Evolutionary conservation across 2,113 vertebrate species (phyloP).

Genomic region (Marcusenius ussheri): DNA sequence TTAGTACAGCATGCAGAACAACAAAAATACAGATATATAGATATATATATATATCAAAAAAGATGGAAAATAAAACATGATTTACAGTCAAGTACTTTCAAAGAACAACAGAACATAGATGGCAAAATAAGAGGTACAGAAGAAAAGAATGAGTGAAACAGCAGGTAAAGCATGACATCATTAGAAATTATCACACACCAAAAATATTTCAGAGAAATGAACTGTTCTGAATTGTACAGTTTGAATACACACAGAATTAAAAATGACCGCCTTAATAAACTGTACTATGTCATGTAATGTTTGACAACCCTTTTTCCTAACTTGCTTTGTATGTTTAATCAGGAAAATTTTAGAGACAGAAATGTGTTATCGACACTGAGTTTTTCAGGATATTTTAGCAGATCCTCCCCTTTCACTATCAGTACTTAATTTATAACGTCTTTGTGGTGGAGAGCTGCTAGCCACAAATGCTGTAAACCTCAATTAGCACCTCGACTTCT

Average conservation of each 20-base stretch:
- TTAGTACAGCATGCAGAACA: conserved; percentile 60
- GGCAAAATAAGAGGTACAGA: conserved; percentile 27
- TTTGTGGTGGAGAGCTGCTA: not conserved
- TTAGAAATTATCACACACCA: conserved; percentile 31
- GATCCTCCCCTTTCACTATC: not conserved
- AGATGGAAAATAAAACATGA: conserved; percentile 43
- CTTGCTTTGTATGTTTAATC: not conserved
- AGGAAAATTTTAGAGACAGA: not conserved
- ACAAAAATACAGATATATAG: conserved; percentile 10
- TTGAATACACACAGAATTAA: conserved; percentile 2
- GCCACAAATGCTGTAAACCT: not conserved
- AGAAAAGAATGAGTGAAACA: conserved; percentile 41
- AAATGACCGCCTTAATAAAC: not conserved
- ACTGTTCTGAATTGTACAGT: conserved; percentile 10
- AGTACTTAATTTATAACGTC: not conserved
- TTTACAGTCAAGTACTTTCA: conserved; percentile 50
- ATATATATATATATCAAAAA: conserved; percentile 51
- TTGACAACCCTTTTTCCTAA: not conserved
- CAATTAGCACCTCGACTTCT: not conserved
- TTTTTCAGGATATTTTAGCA: not conserved
- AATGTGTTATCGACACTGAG: not conserved
- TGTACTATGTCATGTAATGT: conserved; percentile 27
- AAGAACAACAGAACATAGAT: conserved; percentile 37
- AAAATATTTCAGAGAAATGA: conserved; percentile 35
- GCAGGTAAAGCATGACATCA: conserved; percentile 33